These are phyloP conservation scores for Dynastes tityus DNA, from an alignment of 2,888 invertebrate genomes.

Conservation along the genomic window DNA sequence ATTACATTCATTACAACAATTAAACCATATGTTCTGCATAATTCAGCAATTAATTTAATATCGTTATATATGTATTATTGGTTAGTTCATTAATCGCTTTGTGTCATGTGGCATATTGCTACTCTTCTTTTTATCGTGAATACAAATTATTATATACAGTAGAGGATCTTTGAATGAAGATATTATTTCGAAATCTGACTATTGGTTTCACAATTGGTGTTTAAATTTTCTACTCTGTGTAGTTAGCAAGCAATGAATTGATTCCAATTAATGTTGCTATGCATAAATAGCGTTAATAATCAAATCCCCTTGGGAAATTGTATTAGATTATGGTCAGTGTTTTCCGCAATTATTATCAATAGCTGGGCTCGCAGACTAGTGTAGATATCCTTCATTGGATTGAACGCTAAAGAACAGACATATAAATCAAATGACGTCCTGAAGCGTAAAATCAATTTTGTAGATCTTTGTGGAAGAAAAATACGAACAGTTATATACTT, in stretches of 20 bases:
- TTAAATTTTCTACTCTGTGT: neutral
- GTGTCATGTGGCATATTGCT: too few relatives aligned
- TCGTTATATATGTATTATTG: too few relatives aligned
- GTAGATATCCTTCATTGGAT: neutral
- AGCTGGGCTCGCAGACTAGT: neutral
- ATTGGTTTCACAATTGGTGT: too few relatives aligned
- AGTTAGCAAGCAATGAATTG: neutral
- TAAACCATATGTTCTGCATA: too few relatives aligned
- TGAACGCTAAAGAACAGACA: neutral
- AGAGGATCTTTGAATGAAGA: too few relatives aligned
- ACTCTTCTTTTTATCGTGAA: too few relatives aligned
- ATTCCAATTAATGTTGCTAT: neutral
- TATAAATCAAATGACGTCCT: constrained; percentile 40
- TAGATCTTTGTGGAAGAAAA: constrained; percentile 23
- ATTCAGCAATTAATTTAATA: too few relatives aligned
- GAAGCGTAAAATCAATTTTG: constrained; percentile 50
- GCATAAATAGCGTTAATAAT: neutral
- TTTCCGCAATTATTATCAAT: neutral
- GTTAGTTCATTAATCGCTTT: too few relatives aligned
- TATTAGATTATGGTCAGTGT: neutral
- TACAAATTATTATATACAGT: too few relatives aligned
- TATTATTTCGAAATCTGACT: too few relatives aligned
- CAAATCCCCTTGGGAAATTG: neutral
- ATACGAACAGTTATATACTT: neutral
- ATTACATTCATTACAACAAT: too few relatives aligned